A percentile compares a stretch with the other conserved stretches of the same genome.
Conservation (phyloP, 2,888 invertebrate genomes). For the Melanotus villosus region DNA sequence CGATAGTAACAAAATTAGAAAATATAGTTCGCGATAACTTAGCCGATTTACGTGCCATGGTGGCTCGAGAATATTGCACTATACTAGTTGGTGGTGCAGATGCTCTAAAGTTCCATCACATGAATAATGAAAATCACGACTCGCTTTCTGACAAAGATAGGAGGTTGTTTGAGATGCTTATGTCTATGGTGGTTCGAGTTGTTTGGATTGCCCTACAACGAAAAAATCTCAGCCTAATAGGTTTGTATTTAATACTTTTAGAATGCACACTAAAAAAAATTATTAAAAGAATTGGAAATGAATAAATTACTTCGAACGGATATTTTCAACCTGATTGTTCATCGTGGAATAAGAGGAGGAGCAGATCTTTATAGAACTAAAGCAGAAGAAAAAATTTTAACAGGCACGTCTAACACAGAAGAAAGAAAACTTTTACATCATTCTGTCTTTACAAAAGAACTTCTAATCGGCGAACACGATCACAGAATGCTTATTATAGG, state of each 20-base stretch:
- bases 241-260: constrained; percentile 64
- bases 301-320: constrained; percentile 75
- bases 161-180: constrained; percentile 73
- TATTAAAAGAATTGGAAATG: constrained; percentile 72
- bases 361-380: constrained; percentile 65
- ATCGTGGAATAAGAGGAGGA: constrained; percentile 63
- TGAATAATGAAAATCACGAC: constrained; percentile 71
- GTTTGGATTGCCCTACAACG: constrained; percentile 77
- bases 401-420: constrained; percentile 70
- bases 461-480: constrained; percentile 73
- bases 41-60: constrained; percentile 72
- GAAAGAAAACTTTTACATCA: constrained; percentile 73
- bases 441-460: constrained; percentile 74
- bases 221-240: constrained; percentile 74
- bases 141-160: constrained; percentile 77
- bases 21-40: constrained; percentile 71
- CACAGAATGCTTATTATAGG: constrained; percentile 74
- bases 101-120: constrained; percentile 73
- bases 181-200: constrained; percentile 74
- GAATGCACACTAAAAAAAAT: not conserved
- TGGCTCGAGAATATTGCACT: constrained; percentile 75
- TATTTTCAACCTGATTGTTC: constrained; percentile 73
- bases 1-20: constrained; percentile 69
- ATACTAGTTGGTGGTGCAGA: constrained; percentile 73
- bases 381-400: constrained; percentile 70